Percentiles rank a stretch among this genome's conserved stretches.
phyloP scores from a whole-genome alignment of 2,797 vertebrate genomes.

The Acanthornis magna region DNA sequence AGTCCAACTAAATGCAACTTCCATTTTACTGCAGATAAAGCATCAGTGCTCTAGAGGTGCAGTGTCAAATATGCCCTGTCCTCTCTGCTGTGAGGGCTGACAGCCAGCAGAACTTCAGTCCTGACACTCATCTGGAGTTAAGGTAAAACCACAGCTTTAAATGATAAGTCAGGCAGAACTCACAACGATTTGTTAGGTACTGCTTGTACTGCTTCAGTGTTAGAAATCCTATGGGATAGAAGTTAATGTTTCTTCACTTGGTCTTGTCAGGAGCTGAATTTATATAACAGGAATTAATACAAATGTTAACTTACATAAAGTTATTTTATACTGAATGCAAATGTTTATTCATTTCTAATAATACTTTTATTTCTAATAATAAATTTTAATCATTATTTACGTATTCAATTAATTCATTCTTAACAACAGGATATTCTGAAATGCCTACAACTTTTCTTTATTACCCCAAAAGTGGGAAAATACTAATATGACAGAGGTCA shows the following conservation, averaged over 20 bases:
- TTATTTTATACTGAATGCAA: background rate
- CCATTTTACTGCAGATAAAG: background rate
- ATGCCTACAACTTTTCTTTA: background rate
- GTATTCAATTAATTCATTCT: background rate
- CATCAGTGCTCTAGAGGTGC: background rate
- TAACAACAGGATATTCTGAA: background rate
- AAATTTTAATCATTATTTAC: background rate
- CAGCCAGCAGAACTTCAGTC: background rate
- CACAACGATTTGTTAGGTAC: background rate
- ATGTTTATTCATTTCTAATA: background rate
- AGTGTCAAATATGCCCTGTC: background rate
- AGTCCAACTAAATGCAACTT: background rate
- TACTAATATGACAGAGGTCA: rapidly evolving
- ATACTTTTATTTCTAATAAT: background rate
- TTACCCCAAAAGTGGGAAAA: background rate
- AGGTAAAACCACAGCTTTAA: background rate
- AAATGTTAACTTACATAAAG: background rate
- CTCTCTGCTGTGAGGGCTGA: background rate
- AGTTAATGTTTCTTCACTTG: background rate
- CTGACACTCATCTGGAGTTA: background rate
- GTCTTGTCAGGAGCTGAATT: background rate
- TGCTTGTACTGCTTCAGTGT: background rate
- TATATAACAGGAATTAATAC: background rate
- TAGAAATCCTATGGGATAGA: background rate
- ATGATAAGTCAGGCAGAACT: background rate